These are phyloP conservation scores for Nephrotoma guestfalica DNA, from an alignment of 2,888 invertebrate species.

Conservation along the genomic window DNA sequence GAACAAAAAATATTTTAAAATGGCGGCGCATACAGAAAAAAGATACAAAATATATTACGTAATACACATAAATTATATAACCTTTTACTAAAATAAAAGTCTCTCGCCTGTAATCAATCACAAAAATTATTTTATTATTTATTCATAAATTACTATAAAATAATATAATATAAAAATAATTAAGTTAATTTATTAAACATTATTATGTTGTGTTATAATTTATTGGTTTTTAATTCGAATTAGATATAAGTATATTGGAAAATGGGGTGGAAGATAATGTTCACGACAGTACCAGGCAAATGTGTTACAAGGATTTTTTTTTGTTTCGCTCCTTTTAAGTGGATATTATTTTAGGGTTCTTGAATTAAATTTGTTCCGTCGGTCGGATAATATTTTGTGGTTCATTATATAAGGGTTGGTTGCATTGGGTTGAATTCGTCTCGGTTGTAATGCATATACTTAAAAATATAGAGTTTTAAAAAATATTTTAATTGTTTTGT, in stretches of 20 bases:
- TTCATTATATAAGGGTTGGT: neutral
- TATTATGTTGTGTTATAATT: neutral
- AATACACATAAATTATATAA: neutral
- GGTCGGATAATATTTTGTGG: neutral
- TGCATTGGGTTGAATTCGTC: neutral
- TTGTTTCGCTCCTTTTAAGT: neutral
- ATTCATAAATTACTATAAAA: neutral
- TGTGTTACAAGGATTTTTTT: neutral
- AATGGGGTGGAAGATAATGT: neutral
- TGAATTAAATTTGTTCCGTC: neutral
- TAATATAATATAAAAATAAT: neutral
- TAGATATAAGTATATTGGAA: neutral
- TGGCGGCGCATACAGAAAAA: neutral
- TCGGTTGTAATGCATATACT: neutral
- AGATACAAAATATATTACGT: neutral
- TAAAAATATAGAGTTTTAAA: neutral
- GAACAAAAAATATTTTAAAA: constrained; percentile 15
- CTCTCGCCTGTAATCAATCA: neutral
- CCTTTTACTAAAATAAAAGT: neutral
- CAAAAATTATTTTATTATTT: neutral
- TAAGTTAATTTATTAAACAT: neutral
- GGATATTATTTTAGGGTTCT: neutral
- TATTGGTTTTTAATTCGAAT: neutral
- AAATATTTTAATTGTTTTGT: neutral
- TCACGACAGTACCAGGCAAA: neutral